Evolutionary conservation across 2,888 invertebrate genomes (phyloP).

Genomic region (Agrilus cyanescens): DNA sequence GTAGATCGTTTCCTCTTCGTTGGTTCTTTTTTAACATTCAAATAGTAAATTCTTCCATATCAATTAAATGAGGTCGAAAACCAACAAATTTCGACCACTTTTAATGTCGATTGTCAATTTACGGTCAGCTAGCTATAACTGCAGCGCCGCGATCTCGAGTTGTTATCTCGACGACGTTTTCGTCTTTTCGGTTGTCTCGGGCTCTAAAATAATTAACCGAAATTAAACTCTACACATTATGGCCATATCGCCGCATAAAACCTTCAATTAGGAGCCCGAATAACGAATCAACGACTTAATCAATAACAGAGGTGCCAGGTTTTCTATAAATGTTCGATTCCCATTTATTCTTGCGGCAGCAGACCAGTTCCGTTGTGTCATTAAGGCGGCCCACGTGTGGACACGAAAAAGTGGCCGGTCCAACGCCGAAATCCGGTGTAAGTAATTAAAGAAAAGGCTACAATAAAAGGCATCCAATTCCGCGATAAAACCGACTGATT

Average conservation of each 20-base stretch:
- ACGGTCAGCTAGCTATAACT: too few relatives aligned
- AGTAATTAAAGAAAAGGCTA: constrained; percentile 34
- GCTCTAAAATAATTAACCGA: too few relatives aligned
- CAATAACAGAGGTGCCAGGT: constrained; percentile 29
- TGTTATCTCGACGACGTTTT: too few relatives aligned
- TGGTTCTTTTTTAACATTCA: too few relatives aligned
- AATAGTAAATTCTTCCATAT: too few relatives aligned
- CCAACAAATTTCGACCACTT: too few relatives aligned
- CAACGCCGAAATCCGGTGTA: constrained; percentile 24
- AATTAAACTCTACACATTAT: not conserved
- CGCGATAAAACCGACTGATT: constrained; percentile 31
- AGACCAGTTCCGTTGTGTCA: constrained; percentile 18
- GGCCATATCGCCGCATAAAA: constrained; percentile 7
- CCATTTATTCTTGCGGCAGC: constrained; percentile 25
- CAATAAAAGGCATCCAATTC: constrained; percentile 31
- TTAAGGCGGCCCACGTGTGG: constrained; percentile 8
- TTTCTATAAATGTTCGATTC: constrained; percentile 30
- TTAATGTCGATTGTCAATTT: too few relatives aligned
- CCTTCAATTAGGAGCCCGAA: constrained; percentile 16
- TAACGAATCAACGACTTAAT: constrained; percentile 23
- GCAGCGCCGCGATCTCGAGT: too few relatives aligned
- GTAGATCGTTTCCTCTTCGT: too few relatives aligned
- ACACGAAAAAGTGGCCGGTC: constrained; percentile 14
- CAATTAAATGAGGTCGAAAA: too few relatives aligned
- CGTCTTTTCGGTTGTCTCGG: too few relatives aligned